These are phyloP conservation scores for Sprattus sprattus DNA, from an alignment of 2,113 vertebrate species.

Conservation along the genomic window DNA sequence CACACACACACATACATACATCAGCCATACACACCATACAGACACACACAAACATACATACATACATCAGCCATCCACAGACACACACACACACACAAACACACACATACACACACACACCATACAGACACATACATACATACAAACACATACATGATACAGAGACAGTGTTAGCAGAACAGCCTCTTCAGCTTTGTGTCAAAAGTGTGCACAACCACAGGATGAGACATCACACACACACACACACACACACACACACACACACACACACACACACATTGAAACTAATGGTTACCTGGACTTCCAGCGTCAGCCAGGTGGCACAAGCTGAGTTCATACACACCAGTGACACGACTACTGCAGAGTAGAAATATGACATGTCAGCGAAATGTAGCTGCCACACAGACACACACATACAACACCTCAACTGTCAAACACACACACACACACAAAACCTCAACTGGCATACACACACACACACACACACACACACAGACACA, in stretches of 20 bases:
- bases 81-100: not conserved
- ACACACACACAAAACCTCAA: not conserved
- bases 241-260: not conserved
- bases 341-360: slow-evolving; percentile 92
- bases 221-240: not conserved
- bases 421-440: not conserved
- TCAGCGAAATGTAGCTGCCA: not conserved
- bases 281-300: slow-evolving; percentile 80
- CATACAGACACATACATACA: not conserved
- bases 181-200: not conserved
- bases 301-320: slow-evolving; percentile 89
- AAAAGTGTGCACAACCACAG: not conserved
- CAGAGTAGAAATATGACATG: not conserved
- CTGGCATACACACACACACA: too few relatives aligned
- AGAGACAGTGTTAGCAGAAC: not conserved
- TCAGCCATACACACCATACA: too few relatives aligned
- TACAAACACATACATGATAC: not conserved
- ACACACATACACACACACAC: not conserved
- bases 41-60: too few relatives aligned
- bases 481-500: not conserved
- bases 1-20: not conserved
- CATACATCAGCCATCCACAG: too few relatives aligned
- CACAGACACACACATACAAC: not conserved
- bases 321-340: slow-evolving; percentile 93
- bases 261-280: not conserved